These are phyloP conservation scores for Kryptopterus vitreolus DNA, from an alignment of 2,797 vertebrate genomes.

Conservation along the genomic window DNA sequence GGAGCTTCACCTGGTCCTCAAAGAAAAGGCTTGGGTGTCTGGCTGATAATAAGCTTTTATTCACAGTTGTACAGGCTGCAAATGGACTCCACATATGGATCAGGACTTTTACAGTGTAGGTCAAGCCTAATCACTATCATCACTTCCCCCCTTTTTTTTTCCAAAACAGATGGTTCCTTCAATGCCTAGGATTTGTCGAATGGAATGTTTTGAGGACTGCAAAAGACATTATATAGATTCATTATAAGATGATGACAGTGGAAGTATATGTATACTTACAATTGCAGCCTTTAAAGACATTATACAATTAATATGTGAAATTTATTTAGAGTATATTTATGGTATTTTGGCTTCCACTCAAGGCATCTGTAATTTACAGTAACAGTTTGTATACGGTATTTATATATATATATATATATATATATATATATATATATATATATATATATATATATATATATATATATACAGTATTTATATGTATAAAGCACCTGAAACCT, in stretches of 20 bases:
- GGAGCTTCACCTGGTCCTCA: conserved; percentile 68
- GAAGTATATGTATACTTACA: background rate
- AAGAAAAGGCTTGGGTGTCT: conserved; percentile 56
- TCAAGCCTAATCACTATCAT: conserved; percentile 44
- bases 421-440: too few species aligned
- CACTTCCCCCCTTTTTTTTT: conserved; percentile 7
- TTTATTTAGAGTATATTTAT: background rate
- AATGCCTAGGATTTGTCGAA: background rate
- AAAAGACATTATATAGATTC: background rate
- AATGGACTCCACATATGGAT: conserved; percentile 66
- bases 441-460: too few species aligned
- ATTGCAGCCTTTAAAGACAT: background rate
- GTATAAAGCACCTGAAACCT: background rate
- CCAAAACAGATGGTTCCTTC: conserved; percentile 28
- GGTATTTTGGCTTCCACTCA: background rate
- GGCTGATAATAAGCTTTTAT: conserved; percentile 74
- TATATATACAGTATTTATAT: too few species aligned
- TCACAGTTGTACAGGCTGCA: conserved; percentile 65
- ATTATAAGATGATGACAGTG: background rate
- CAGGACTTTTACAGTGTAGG: conserved; percentile 35
- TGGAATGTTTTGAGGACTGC: background rate
- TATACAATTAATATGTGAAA: background rate
- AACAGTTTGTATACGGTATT: too few species aligned
- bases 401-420: too few species aligned
- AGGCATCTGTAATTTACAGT: background rate